Conservation (phyloP, 2,797 vertebrate species). For the Coregonus sp. region DNA sequence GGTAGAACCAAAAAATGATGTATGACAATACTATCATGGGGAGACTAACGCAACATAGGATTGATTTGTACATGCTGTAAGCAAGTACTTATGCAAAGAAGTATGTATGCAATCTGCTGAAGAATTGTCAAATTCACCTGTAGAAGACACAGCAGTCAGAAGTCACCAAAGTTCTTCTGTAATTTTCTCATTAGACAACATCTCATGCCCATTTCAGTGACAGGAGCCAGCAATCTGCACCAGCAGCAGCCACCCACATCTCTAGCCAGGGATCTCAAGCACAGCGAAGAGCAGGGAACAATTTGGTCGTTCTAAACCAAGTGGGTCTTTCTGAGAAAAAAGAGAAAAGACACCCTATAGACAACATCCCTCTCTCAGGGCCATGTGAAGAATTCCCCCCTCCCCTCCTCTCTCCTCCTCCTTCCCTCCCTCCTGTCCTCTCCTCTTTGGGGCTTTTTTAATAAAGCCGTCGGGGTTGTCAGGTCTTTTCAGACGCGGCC, state of each 20-base stretch:
- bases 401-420: constrained; percentile 47
- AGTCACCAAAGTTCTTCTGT: constrained; percentile 12
- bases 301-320: constrained; percentile 79
- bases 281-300: constrained; percentile 70
- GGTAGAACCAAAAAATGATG: background rate
- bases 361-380: constrained; percentile 82
- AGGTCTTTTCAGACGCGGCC: constrained; percentile 83
- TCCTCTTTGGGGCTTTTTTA: constrained; percentile 74
- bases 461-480: constrained; percentile 86
- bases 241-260: constrained; percentile 65
- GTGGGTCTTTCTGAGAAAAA: constrained; percentile 63
- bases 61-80: background rate
- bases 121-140: background rate
- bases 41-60: background rate
- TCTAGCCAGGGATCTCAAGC: constrained; percentile 51
- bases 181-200: constrained; percentile 26
- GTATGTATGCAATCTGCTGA: background rate
- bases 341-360: constrained; percentile 80
- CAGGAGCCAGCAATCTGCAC: constrained; percentile 46
- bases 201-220: constrained; percentile 38
- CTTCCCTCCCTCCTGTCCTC: constrained; percentile 49
- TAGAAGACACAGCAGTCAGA: background rate
- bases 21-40: background rate
- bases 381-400: constrained; percentile 80
- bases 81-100: too few species aligned